phyloP scores from a whole-genome alignment of 2,113 vertebrate genomes.

The Varanus salvator region DNA sequence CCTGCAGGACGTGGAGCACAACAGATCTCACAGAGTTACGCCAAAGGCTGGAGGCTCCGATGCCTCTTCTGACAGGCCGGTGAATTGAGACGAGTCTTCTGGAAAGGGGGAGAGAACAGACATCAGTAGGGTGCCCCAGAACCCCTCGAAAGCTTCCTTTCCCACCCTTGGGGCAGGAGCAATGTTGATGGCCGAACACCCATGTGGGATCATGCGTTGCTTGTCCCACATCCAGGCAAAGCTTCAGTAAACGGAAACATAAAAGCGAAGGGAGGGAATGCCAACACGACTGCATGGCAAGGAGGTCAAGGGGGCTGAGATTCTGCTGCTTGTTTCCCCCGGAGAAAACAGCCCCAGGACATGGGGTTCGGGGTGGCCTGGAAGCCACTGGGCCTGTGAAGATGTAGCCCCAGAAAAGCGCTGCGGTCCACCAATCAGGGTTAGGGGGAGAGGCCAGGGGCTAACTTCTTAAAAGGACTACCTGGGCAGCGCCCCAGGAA shows the following conservation, averaged over 20 bases:
- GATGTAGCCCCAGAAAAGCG: background rate
- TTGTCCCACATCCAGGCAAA: too few species aligned
- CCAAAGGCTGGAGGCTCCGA: constrained; percentile 34
- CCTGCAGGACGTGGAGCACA: background rate
- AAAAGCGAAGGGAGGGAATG: background rate
- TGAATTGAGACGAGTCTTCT: constrained; percentile 24
- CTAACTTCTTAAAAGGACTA: background rate
- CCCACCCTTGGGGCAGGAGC: too few species aligned
- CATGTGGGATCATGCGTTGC: background rate
- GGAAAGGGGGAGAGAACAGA: constrained; percentile 1
- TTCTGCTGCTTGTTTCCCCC: too few species aligned
- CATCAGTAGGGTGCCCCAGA: background rate
- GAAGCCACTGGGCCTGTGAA: background rate
- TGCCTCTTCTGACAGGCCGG: constrained; percentile 1
- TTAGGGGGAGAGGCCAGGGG: background rate
- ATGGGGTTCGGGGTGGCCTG: background rate
- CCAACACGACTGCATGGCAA: background rate
- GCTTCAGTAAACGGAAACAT: too few species aligned
- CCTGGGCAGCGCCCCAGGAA: too few species aligned
- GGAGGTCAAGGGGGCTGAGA: background rate
- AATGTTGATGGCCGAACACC: background rate
- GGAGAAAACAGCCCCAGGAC: background rate
- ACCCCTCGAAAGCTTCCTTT: background rate
- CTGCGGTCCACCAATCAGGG: background rate
- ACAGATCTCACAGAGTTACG: background rate